Evolutionary conservation across 2,888 invertebrate species (phyloP), one percentile per base, ranked within the genome.

Genomic region (Tridacna gigas): DNA sequence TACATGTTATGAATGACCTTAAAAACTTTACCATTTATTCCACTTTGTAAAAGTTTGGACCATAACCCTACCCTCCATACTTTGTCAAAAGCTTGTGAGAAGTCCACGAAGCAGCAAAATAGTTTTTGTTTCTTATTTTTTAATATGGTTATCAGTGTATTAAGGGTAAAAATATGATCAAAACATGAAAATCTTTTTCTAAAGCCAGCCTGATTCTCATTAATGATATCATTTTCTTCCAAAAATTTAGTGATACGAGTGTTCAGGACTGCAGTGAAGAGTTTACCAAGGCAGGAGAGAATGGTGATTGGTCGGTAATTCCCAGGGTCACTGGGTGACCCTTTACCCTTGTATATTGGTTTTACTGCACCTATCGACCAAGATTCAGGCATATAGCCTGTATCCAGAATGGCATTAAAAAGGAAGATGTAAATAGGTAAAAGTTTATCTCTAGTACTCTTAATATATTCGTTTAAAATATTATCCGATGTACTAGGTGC

Each of bases 401-500:
- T n/a, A n/a, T n/a, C 56, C 15, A 83, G 56, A 51, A 86, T 74
- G 26, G 75, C 15, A 47, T 83, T 86, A 63, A 83, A 86, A 63
- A 79, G 74, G 26, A 22, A 7, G 47, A 37, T 25, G 28, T 83
- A 71, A 26, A 74, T 61, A 56, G n/a, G n/a, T n/a, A n/a, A n/a
- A n/a, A n/a, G n/a, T n/a, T n/a, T n/a, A n/a, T n/a, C n/a, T n/a
- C n/a, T 15, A n/a, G 79, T 77, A 26, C 22, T 26, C 66, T 82
- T 79, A 37, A 86, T 75, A 45, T 83, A 86, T 76, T 86, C 86
- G 77, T 86, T 86, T 7, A 76, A 25, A 22, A 86, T 82, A 13
- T 60, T 51, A 65, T 86, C 83, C n/a, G 47, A 61, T 0, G 79
- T 51, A 15, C 80, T 47, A 37, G 51, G 28, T 12, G 77, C 45